These are phyloP conservation scores for Paracentrotus lividus DNA, from an alignment of 53 echinoderm and acorn worm species.

Conservation along the genomic window DNA sequence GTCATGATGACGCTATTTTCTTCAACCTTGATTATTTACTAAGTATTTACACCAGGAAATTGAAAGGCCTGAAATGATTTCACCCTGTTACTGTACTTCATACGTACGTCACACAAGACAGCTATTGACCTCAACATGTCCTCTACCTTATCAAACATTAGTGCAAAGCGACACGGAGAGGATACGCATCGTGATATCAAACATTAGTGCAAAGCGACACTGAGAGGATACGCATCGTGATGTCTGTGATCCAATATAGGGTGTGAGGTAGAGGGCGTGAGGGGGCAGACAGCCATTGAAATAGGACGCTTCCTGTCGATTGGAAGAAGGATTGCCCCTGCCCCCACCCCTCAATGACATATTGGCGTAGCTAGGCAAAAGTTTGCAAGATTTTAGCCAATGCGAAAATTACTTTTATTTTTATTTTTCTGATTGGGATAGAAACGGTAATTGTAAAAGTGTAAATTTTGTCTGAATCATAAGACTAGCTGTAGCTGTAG, in stretches of 20 bases:
- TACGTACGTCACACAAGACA: constrained; percentile 26
- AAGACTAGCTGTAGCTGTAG: too few species aligned
- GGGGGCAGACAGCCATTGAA: constrained; percentile 43
- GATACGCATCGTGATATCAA: constrained; percentile 45
- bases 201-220: constrained; percentile 41
- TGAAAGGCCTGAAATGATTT: background rate
- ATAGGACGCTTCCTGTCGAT: constrained; percentile 35
- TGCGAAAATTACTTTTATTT: too few species aligned
- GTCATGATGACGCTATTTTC: background rate
- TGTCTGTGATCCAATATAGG: background rate
- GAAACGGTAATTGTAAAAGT: too few species aligned
- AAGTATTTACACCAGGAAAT: background rate
- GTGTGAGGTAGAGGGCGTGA: constrained; percentile 46
- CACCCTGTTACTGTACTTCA: background rate
- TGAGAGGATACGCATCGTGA: constrained; percentile 2
- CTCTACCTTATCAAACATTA: constrained; percentile 52
- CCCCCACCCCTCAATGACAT: background rate
- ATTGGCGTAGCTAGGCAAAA: background rate
- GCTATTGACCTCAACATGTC: constrained; percentile 33
- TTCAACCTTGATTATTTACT: background rate
- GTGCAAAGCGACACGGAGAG: constrained; percentile 29
- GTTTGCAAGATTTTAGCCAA: too few species aligned
- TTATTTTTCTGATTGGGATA: too few species aligned
- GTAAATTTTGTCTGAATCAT: too few species aligned
- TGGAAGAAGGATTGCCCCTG: background rate